phyloP scores from a whole-genome alignment of 2,113 vertebrate genomes.

The Stegastes partitus region DNA sequence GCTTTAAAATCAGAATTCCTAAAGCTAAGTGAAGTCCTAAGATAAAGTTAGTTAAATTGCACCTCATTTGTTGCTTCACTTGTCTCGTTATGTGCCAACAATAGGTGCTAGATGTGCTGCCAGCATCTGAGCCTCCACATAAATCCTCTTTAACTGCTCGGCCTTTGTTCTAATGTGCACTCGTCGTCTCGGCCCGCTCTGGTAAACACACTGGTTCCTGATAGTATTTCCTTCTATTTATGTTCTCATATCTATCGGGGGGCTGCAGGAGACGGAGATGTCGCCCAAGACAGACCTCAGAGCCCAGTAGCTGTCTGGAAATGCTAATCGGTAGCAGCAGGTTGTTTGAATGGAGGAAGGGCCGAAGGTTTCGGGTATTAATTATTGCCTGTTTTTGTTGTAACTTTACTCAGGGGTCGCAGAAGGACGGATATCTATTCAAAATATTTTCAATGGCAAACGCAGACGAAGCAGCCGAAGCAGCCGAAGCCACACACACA shows the following conservation, averaged over 20 bases:
- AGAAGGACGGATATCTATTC: not conserved
- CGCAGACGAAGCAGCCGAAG: no score
- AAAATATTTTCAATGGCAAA: no score
- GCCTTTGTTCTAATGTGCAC: not conserved
- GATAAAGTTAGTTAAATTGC: no score
- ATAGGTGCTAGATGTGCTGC: no score
- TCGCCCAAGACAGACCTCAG: not conserved
- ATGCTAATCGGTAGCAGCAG: not conserved
- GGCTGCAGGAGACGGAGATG: constrained; percentile 1
- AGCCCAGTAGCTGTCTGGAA: not conserved
- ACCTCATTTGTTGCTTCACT: no score
- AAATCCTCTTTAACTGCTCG: not conserved
- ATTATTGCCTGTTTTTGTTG: no score
- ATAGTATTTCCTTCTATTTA: constrained; percentile 33
- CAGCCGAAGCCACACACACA: no score
- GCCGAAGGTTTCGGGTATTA: not conserved
- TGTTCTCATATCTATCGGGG: constrained; percentile 15
- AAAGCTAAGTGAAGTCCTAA: no score
- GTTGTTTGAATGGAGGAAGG: not conserved
- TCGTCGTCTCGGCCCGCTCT: constrained; percentile 8
- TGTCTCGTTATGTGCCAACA: no score
- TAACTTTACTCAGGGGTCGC: not conserved
- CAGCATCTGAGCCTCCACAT: no score
- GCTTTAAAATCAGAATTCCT: no score
- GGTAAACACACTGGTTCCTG: constrained; percentile 44